Evolutionary conservation across 1,140 invertebrate genomes (phyloP), one percentile per base, ranked within the genome.

Genomic region (Plodia interpunctella): DNA sequence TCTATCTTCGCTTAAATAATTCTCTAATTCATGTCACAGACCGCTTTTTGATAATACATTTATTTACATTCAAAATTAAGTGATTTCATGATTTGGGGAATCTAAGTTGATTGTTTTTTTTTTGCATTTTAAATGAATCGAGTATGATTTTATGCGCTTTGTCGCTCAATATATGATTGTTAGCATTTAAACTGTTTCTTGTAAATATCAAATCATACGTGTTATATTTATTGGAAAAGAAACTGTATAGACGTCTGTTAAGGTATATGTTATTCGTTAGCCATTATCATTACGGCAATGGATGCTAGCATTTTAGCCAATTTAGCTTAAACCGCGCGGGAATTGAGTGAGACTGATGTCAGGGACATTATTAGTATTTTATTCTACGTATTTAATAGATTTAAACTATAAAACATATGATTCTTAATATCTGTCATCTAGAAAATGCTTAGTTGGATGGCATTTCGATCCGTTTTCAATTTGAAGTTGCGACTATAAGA

Each of bases 261-360:
- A 44, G 38, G 38, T 44, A 44, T 44, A 44, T n/a, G n/a, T 44
- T 44, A 44, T 44, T 44, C 15, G 38, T 44, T 44, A 44, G n/a
- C 38, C 38, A 44, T 44, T 44, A 44, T 35, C 32, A 35, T 44
- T 44, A 44, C 13, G 38, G 38, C 38, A 53, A 53, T 53, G 13
- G 20, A 53, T 53, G 51, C 51, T 53, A 53, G 51, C 51, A 20
- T 53, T 53, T 53, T 53, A 53, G 51, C 51, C 51, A 53, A 53
- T 21, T 44, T 35, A 44, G 38, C 38, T 53, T 53, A 53, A n/a
- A 21, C 25, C 13, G 21, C 19, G 51, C 25, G 20, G 25, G 20
- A 53, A 25, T 15, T 25, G 51, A 25, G 21, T 53, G 51, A 53
- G 51, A 53, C 51, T 53, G 51, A 25, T 25, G 21, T 25, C 4